Percentiles rank a stretch among this genome's conserved stretches.
Conservation (phyloP, 2,888 invertebrate genomes). For the Amphimallon solstitiale region DNA sequence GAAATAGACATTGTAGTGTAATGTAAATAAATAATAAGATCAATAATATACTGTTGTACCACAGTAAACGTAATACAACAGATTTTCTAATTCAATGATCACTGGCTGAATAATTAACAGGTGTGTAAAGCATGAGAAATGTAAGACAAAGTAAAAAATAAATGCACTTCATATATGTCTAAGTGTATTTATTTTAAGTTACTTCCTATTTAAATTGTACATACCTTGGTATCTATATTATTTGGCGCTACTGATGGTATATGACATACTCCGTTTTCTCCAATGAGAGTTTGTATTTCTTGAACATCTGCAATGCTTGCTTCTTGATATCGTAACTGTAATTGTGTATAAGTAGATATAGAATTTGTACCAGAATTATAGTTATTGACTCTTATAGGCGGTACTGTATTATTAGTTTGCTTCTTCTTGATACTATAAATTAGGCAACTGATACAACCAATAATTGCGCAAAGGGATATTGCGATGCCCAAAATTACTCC, state of each 20-base stretch:
- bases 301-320: conserved; percentile 54
- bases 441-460: conserved; percentile 63
- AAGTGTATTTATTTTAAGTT: too few species aligned
- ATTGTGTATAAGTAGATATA: conserved; percentile 42
- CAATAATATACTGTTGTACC: too few species aligned
- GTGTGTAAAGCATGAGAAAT: too few species aligned
- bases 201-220: not conserved
- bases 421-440: conserved; percentile 62
- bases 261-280: conserved; percentile 57
- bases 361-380: conserved; percentile 50
- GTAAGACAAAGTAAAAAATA: too few species aligned
- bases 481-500: conserved; percentile 66
- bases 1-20: too few species aligned
- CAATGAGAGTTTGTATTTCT: conserved; percentile 61
- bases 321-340: conserved; percentile 53
- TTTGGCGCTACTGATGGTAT: conserved; percentile 52
- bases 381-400: conserved; percentile 52
- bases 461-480: conserved; percentile 62
- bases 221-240: conserved; percentile 70
- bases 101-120: too few species aligned
- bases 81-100: too few species aligned
- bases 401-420: conserved; percentile 49
- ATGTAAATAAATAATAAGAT: too few species aligned
- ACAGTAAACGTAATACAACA: too few species aligned
- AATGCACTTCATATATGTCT: too few species aligned